Percentiles rank a stretch among this genome's conserved stretches.
These are phyloP conservation scores for Hemitrygon akajei DNA, from an alignment of 2,797 vertebrate species.

Conservation along the genomic window DNA sequence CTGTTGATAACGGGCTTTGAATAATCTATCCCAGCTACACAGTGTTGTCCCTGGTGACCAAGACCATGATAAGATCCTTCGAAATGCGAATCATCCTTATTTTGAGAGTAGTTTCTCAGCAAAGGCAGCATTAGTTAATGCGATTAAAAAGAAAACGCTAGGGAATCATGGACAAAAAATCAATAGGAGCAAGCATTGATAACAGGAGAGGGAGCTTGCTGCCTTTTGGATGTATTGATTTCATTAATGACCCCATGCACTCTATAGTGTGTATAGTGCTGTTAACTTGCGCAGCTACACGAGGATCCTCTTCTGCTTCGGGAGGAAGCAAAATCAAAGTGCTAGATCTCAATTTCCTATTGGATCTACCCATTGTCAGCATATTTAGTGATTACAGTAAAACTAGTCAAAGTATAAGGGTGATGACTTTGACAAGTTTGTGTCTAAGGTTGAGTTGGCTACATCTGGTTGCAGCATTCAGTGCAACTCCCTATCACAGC, in stretches of 20 bases:
- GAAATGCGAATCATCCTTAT: no score
- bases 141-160: background rate
- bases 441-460: no score
- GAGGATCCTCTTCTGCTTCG: background rate
- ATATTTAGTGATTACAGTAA: background rate
- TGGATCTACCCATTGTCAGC: background rate
- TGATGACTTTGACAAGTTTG: background rate
- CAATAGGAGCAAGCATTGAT: background rate
- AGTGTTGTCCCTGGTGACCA: no score
- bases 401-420: background rate
- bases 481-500: no score
- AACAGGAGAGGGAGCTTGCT: background rate
- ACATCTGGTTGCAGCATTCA: no score
- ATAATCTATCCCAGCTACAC: no score
- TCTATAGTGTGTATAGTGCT: background rate
- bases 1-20: no score
- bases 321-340: background rate
- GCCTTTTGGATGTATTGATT: background rate
- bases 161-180: background rate
- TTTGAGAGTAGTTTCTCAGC: no score
- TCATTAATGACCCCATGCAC: background rate
- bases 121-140: background rate
- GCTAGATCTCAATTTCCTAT: background rate
- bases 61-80: no score
- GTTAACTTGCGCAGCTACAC: background rate